Percentiles rank a stretch among this genome's conserved stretches.
Evolutionary conservation across 2,888 invertebrate genomes (phyloP).

Genomic region (Papilio protenor): DNA sequence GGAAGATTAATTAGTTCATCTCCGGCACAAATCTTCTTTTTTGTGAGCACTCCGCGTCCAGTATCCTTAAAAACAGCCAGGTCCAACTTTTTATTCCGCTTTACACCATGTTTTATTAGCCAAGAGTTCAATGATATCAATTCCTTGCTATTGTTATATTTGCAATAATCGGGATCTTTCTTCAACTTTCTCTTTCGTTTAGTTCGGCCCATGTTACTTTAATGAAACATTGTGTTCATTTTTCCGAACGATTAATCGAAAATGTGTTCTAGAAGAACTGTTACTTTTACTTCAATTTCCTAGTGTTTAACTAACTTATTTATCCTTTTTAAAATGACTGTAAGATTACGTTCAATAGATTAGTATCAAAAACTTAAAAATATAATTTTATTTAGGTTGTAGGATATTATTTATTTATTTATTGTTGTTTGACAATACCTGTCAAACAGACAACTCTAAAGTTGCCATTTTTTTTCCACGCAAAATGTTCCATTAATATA

Average conservation of each 20-base stretch:
- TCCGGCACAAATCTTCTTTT: slow-evolving; percentile 79
- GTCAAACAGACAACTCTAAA: background rate
- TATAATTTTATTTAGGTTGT: background rate
- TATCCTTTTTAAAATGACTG: background rate
- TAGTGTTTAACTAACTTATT: background rate
- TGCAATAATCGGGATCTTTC: slow-evolving; percentile 62
- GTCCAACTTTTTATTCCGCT: slow-evolving; percentile 81
- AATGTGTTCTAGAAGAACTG: slow-evolving; percentile 4
- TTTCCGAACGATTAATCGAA: background rate
- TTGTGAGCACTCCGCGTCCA: slow-evolving; percentile 90
- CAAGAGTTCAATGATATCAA: slow-evolving; percentile 81
- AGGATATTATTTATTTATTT: background rate
- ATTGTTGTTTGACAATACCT: background rate
- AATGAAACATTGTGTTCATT: background rate
- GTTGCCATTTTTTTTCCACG: background rate
- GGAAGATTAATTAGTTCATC: slow-evolving; percentile 86
- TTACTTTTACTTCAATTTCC: slow-evolving; percentile 15
- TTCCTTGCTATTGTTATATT: slow-evolving; percentile 67
- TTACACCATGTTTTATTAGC: slow-evolving; percentile 83
- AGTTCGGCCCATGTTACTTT: slow-evolving; percentile 79
- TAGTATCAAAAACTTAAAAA: slow-evolving; percentile 7
- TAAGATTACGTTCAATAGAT: background rate
- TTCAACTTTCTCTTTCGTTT: slow-evolving; percentile 70
- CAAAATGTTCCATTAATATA: too few species aligned
- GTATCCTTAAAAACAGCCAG: slow-evolving; percentile 86